phyloP scores from a whole-genome alignment of 2,113 vertebrate species.

The Channa argus region DNA sequence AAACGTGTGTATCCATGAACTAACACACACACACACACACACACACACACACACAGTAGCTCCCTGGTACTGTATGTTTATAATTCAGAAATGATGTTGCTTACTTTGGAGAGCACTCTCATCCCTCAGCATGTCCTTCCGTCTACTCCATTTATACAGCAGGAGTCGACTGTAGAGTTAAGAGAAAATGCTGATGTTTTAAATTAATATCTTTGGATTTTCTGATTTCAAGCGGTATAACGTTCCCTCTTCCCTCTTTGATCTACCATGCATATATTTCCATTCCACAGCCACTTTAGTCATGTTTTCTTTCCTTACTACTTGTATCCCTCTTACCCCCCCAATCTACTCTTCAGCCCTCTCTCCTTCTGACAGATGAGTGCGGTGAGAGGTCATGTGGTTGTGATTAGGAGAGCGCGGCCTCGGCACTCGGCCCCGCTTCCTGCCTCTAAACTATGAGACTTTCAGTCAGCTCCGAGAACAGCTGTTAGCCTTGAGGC shows the following conservation, averaged over 20 bases:
- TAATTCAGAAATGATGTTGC: conserved; percentile 27
- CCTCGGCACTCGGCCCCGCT: conserved; percentile 42
- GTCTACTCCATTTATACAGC: conserved; percentile 30
- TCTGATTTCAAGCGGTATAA: not conserved
- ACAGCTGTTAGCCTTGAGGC: conserved; percentile 50
- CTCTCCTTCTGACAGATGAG: conserved; percentile 46
- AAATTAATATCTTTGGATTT: conserved; percentile 23
- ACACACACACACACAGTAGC: not conserved
- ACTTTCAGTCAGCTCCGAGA: conserved; percentile 34
- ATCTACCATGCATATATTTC: conserved; percentile 3
- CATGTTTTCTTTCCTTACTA: not conserved
- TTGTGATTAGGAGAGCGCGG: conserved; percentile 61
- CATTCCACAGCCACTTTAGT: not conserved
- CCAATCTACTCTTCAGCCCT: not conserved
- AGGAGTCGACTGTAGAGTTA: not conserved
- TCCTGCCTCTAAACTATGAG: conserved; percentile 67
- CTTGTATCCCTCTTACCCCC: not conserved
- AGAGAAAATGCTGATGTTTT: no score
- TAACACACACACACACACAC: not conserved
- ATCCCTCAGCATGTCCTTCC: conserved; percentile 21
- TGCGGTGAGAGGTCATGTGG: conserved; percentile 58
- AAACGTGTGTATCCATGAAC: conserved; percentile 12
- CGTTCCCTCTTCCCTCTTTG: conserved; percentile 2
- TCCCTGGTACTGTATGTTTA: not conserved
- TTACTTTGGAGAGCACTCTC: conserved; percentile 47